phyloP scores from a whole-genome alignment of 2,113 vertebrate genomes.

The Urocolius indicus region DNA sequence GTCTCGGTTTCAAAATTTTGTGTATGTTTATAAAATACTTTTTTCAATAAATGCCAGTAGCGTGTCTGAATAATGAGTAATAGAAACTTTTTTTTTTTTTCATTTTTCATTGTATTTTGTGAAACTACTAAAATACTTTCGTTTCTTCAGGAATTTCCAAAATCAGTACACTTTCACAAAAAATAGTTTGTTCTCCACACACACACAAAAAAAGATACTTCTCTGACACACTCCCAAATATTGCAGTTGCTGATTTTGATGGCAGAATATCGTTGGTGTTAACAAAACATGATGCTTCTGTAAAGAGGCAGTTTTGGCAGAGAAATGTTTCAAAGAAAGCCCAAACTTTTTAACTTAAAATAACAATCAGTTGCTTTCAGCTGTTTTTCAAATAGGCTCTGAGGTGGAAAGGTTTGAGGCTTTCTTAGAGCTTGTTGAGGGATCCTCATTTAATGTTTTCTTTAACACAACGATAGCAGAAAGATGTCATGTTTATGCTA shows the following conservation, averaged over 20 bases:
- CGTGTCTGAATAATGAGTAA: neutral
- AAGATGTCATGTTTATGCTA: neutral
- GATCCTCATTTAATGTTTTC: neutral
- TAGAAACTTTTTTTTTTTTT: too few relatives aligned
- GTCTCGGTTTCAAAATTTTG: neutral
- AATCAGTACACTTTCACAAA: neutral
- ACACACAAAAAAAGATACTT: neutral
- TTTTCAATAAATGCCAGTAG: neutral
- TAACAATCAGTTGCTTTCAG: neutral
- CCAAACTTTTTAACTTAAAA: neutral
- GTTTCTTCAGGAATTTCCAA: neutral
- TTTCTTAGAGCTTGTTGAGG: neutral
- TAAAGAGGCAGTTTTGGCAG: neutral
- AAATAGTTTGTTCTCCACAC: neutral
- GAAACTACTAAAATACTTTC: neutral
- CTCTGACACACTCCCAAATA: neutral
- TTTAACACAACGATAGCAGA: neutral
- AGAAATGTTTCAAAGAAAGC: neutral
- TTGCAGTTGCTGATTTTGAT: neutral
- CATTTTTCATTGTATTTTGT: neutral
- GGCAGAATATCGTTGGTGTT: neutral
- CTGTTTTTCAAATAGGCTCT: neutral
- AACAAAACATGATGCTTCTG: neutral
- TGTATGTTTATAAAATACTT: neutral
- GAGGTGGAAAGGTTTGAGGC: neutral